Conservation (phyloP, 2,888 invertebrate species). For the Nomada hirtipes region DNA sequence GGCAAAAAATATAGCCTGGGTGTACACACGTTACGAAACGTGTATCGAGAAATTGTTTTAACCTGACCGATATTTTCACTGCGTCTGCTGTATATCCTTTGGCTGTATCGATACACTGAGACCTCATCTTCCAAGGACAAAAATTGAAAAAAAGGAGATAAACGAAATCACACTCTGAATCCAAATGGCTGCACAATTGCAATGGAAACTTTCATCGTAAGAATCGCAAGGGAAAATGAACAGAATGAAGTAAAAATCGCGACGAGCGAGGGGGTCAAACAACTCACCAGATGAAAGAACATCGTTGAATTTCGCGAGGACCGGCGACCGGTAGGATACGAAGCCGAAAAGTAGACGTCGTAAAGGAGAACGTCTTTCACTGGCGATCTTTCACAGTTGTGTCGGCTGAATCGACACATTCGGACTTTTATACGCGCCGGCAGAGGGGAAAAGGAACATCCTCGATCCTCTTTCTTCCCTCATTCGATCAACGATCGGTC, state of each 20-base stretch:
- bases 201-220: neutral
- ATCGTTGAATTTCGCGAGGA: slow-evolving; percentile 45
- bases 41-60: neutral
- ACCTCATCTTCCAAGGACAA: no score
- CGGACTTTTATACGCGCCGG: slow-evolving; percentile 73
- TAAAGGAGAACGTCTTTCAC: slow-evolving; percentile 63
- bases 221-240: neutral
- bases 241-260: neutral
- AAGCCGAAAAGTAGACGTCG: slow-evolving; percentile 45
- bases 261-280: neutral
- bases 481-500: slow-evolving; percentile 57
- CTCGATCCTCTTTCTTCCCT: slow-evolving; percentile 51
- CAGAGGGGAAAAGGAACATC: slow-evolving; percentile 55
- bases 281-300: slow-evolving; percentile 58
- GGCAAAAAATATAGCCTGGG: neutral
- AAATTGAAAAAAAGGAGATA: neutral
- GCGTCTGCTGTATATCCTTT: neutral
- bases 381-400: slow-evolving; percentile 74
- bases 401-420: slow-evolving; percentile 71
- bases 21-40: neutral
- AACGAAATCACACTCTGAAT: no score
- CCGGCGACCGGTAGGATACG: slow-evolving; percentile 29
- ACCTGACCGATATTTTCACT: slow-evolving; percentile 35
- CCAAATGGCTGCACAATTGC: neutral
- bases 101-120: no score